Percentiles rank a stretch among this genome's conserved stretches.
Evolutionary conservation across 2,113 vertebrate species (phyloP).

Genomic region (Indri indri): DNA sequence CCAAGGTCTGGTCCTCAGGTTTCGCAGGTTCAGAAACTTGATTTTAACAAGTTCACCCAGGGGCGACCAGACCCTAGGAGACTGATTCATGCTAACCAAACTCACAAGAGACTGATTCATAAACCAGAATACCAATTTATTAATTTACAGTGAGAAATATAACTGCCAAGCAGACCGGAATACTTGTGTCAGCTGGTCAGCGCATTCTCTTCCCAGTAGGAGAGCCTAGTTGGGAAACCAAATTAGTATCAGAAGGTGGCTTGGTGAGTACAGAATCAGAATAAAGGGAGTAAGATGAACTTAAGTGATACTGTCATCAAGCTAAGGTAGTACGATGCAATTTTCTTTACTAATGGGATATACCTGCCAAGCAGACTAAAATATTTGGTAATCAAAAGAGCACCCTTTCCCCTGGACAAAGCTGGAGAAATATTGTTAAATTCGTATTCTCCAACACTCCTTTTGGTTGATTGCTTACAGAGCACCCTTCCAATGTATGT

Average conservation of each 20-base stretch:
- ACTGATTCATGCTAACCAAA: conserved; percentile 26
- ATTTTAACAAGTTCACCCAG: conserved; percentile 14
- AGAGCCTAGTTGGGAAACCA: conserved; percentile 48
- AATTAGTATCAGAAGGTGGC: conserved; percentile 16
- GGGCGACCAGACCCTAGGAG: not conserved
- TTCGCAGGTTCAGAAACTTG: conserved; percentile 12
- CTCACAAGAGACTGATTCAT: conserved; percentile 50
- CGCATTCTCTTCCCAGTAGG: conserved; percentile 43
- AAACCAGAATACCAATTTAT: conserved; percentile 53
- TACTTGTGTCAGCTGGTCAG: conserved; percentile 30
- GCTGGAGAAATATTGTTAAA: not conserved
- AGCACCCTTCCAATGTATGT: not conserved
- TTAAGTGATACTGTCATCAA: not conserved
- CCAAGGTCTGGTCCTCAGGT: not conserved
- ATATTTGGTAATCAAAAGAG: not conserved
- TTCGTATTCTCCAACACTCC: not conserved
- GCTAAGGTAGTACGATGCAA: not conserved
- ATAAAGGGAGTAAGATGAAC: not conserved
- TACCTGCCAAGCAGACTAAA: not conserved
- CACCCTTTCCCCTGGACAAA: not conserved
- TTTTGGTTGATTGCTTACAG: not conserved
- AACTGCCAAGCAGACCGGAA: conserved; percentile 55
- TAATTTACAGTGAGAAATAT: conserved; percentile 54
- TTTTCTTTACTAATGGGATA: not conserved
- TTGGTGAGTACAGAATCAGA: not conserved